Evolutionary conservation across 2,113 vertebrate genomes (phyloP), one percentile per base, ranked within the genome.

Genomic region (Pedionomus torquatus): DNA sequence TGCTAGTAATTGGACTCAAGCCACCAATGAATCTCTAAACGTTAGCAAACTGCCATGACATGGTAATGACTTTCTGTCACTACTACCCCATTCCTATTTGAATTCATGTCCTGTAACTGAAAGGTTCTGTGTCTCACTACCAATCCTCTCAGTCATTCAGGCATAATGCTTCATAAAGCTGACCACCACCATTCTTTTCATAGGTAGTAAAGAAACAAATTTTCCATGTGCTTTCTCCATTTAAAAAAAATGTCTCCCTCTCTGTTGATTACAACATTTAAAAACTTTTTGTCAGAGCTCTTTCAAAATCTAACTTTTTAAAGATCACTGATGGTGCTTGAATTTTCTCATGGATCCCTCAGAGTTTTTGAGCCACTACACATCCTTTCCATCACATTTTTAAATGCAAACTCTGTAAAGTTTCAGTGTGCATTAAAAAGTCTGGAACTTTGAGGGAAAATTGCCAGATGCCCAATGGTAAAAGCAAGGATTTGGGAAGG

Each of bases 41-140:
- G 23, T 87, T 94, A 97, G 75, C 78, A 93, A 81, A 76, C 90
- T 90, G 83, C 85, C 89, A 76, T 83, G 69, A 84, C 83, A 90
- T 11, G 31, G 78, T 95, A 97, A 97, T 93, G 97, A 93, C 94
- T 98, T 97, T 96, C 96, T 97, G 95, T 96, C 97, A 94, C 92
- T 96, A 90, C 74, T 95, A 87, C 95, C 85, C 87, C 51, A 51
- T 83, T 95, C 69, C 84, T 90, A 90, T 93, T 54, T 94, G 86
- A 97, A 97, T 94, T 86, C 65, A 91, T 92, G 89, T 94, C 90
- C 84, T 74, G 51, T 86, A 97, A 95, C 84, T 95, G 87, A 92
- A 89, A 96, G 80, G 82, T 77, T 94, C 94, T 88, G 58, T 87
- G 84, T 96, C 78, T 97, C 90, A 89, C 90, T 91, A 85, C 81